Percentiles rank a stretch among this genome's conserved stretches.
Evolutionary conservation across 2,888 invertebrate genomes (phyloP).

Genomic region (Leucophora obtusa): DNA sequence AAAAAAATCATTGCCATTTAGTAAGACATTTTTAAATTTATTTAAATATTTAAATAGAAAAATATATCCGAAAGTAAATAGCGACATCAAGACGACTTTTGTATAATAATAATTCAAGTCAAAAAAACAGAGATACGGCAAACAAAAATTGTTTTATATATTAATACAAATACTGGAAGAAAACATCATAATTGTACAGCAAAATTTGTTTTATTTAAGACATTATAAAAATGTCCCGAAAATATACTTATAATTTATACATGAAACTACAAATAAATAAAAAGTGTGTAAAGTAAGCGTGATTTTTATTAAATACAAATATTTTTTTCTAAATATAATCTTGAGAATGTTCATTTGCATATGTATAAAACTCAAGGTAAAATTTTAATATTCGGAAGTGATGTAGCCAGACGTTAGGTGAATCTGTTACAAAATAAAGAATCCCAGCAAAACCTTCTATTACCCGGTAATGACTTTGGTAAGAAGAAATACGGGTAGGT

Average conservation of each 20-base stretch:
- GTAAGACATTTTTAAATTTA: neutral
- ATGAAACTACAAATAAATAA: neutral
- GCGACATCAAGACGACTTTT: constrained; percentile 50
- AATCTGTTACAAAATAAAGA: too few relatives aligned
- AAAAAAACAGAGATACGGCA: neutral
- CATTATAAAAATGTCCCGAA: neutral
- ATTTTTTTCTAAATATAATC: neutral
- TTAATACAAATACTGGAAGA: neutral
- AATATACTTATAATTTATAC: neutral
- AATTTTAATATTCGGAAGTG: too few relatives aligned
- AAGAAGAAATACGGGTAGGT: too few relatives aligned
- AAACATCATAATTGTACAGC: neutral
- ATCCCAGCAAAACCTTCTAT: too few relatives aligned
- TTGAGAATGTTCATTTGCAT: neutral
- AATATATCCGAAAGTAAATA: constrained; percentile 41
- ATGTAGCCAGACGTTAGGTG: too few relatives aligned
- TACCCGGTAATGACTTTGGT: too few relatives aligned
- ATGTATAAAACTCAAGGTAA: too few relatives aligned
- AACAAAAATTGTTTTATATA: neutral
- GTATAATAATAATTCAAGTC: constrained; percentile 17
- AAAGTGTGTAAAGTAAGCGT: neutral
- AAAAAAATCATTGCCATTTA: neutral
- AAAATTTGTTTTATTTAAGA: neutral
- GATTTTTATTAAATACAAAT: neutral
- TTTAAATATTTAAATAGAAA: neutral